Conservation (phyloP, 2,113 vertebrate species). For the Platanista minor region DNA sequence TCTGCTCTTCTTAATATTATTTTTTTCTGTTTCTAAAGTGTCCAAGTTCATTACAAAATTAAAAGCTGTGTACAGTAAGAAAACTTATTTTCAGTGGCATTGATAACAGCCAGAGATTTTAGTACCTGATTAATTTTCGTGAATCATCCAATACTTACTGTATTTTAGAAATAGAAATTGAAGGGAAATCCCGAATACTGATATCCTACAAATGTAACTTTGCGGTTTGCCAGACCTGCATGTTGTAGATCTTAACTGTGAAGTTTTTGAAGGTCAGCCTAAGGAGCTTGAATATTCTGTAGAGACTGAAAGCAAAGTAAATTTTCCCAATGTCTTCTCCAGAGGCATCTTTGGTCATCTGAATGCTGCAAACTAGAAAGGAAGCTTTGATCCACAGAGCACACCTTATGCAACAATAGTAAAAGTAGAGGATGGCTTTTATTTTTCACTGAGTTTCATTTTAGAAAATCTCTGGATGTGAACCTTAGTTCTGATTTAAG, state of each 20-base stretch:
- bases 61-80: neutral
- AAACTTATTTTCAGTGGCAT: neutral
- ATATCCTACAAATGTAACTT: slow-evolving; percentile 10
- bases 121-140: slow-evolving; percentile 40
- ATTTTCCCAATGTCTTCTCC: neutral
- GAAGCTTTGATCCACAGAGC: neutral
- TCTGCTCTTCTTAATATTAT: neutral
- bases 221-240: slow-evolving; percentile 5
- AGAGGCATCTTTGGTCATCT: neutral
- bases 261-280: neutral
- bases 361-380: neutral
- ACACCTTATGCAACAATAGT: neutral
- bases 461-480: neutral
- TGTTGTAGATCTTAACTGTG: neutral
- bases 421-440: neutral
- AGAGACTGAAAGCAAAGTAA: neutral
- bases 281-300: neutral
- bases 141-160: slow-evolving; percentile 22
- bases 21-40: neutral
- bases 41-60: neutral
- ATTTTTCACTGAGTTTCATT: neutral
- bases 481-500: neutral
- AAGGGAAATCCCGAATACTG: slow-evolving; percentile 46
- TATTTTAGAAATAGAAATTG: slow-evolving; percentile 17
- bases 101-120: neutral